Evolutionary conservation across 2,113 vertebrate genomes (phyloP), one percentile per base, ranked within the genome.

Genomic region (Ornithorhynchus anatinus): DNA sequence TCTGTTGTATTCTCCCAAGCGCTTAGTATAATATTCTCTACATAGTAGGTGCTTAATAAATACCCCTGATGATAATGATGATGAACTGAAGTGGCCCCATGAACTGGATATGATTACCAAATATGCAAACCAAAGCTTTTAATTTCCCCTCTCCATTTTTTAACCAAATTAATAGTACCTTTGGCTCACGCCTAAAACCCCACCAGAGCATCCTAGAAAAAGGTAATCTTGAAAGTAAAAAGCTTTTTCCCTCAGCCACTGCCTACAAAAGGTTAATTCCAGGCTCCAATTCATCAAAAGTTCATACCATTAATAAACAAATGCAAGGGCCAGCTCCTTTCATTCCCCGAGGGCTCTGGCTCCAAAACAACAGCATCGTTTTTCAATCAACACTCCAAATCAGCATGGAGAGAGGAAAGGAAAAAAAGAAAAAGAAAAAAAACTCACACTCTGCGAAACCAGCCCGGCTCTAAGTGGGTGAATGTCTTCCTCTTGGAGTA

Each of bases 271-370:
- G 71, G 69, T 77, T 81, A 81, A 65, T 12, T 40, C 73, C 66
- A 71, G 66, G 79, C 75, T 76, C 58, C 65, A 42, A 79, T 79
- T 78, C 73, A 80, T 77, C 79, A 57, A 74, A 76, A 78, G 45
- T 35, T 69, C n/a, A 2, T 44, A 69, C 43, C 62, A 72, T 79
- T 65, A 67, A 81, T 64, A 85, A 82, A 76, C 61, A 68, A 61
- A 79, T 16, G 4, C 51, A 31, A 65, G 69, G 64, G 72, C 64
- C 59, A 54, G 31, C 39, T 39, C 36, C 72, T 60, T 71, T 51
- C 39, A n/a, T 38, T 53, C 43, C 79, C 72, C 51, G 50, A 39
- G 64, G 85, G 76, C 61, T 47, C 35, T 37, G 12, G 72, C 31
- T 62, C 67, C 74, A 52, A 79, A 71, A 80, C 69, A 86, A 77